These are phyloP conservation scores for Antrozous pallidus DNA, from an alignment of 2,797 vertebrate species.

Conservation along the genomic window DNA sequence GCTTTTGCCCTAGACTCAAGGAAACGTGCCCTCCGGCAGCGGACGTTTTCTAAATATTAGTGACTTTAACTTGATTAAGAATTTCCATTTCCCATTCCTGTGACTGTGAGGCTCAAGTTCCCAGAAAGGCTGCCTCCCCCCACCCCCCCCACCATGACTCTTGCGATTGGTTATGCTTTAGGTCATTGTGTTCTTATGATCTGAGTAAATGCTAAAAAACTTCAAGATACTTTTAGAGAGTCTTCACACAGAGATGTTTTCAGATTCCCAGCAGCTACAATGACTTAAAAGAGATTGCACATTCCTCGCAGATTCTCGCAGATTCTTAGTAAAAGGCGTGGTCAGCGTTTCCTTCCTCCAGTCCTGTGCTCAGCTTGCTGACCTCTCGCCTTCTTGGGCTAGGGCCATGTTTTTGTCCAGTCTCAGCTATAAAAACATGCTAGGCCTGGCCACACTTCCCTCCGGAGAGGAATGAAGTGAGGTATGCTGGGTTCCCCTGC, in stretches of 20 bases:
- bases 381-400: conserved; percentile 40
- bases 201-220: neutral
- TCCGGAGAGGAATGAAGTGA: conserved; percentile 8
- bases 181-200: conserved; percentile 13
- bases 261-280: neutral
- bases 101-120: conserved; percentile 5
- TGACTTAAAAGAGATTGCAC: neutral
- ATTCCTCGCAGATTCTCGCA: neutral
- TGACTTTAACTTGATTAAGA: conserved; percentile 60
- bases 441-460: conserved; percentile 24
- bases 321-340: neutral
- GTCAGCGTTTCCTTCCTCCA: conserved; percentile 48
- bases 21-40: conserved; percentile 27
- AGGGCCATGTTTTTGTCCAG: conserved; percentile 25
- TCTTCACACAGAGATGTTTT: conserved; percentile 1
- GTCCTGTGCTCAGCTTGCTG: neutral
- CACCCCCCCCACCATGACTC: neutral
- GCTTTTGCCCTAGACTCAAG: conserved; percentile 50
- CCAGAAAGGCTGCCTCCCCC: neutral
- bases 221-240: neutral
- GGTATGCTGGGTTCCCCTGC: neutral
- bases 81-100: conserved; percentile 51
- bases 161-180: neutral
- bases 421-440: conserved; percentile 61
- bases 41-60: conserved; percentile 70